A percentile compares a stretch with the other conserved stretches of the same genome.
These are phyloP conservation scores for Mylabris phalerata DNA, from an alignment of 1,140 invertebrate species.

Conservation along the genomic window DNA sequence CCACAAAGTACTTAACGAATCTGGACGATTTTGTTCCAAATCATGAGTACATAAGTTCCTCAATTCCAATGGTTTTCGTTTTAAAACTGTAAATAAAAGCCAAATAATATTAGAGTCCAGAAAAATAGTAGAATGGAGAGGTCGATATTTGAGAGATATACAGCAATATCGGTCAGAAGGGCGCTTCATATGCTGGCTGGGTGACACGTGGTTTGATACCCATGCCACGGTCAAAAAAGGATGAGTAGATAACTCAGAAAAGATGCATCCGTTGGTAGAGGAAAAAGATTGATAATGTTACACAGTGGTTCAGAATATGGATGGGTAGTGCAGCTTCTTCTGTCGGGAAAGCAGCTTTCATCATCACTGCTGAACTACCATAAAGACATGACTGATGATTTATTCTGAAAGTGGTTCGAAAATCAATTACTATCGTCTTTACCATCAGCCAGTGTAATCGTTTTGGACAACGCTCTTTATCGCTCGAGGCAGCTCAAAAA, in stretches of 20 bases:
- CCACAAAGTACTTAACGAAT: background rate
- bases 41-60: background rate
- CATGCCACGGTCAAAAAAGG: slow-evolving; percentile 10
- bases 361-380: slow-evolving; percentile 17
- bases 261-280: slow-evolving; percentile 17
- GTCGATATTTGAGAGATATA: background rate
- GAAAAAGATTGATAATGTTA: slow-evolving; percentile 26
- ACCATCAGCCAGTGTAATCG: slow-evolving; percentile 13
- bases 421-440: slow-evolving; percentile 13
- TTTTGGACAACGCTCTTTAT: slow-evolving; percentile 18
- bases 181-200: background rate
- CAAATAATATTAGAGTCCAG: slow-evolving; percentile 1
- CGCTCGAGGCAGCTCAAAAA: slow-evolving; percentile 4
- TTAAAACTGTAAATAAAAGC: background rate
- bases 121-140: background rate
- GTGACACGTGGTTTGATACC: slow-evolving; percentile 1
- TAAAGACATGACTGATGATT: slow-evolving; percentile 18
- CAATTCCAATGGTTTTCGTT: background rate
- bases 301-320: slow-evolving; percentile 28
- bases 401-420: slow-evolving; percentile 15
- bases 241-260: slow-evolving; percentile 2
- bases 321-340: slow-evolving; percentile 21
- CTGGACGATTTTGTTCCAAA: background rate
- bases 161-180: background rate
- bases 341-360: slow-evolving; percentile 22